phyloP scores from a whole-genome alignment of 2,113 vertebrate genomes.

The Pygoscelis adeliae region DNA sequence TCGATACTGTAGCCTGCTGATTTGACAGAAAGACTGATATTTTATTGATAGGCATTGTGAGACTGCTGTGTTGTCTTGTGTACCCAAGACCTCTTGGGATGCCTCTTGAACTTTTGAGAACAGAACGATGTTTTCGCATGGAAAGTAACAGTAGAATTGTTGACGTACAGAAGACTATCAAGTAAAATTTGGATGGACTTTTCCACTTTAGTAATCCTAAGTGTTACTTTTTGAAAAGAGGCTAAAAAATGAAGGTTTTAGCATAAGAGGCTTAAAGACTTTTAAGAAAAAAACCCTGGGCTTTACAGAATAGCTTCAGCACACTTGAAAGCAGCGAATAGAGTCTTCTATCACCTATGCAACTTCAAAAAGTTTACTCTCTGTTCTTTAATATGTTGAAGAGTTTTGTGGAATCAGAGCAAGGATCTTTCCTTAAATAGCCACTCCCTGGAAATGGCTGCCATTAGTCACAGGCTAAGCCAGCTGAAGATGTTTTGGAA shows the following conservation, averaged over 20 bases:
- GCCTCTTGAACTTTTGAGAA: neutral
- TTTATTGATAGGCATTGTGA: neutral
- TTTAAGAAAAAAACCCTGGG: neutral
- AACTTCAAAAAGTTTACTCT: neutral
- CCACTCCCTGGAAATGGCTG: conserved; percentile 42
- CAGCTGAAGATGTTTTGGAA: conserved; percentile 42
- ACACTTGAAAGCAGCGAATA: neutral
- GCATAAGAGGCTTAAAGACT: conserved; percentile 34
- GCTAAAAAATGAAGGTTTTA: conserved; percentile 16
- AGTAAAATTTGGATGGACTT: neutral
- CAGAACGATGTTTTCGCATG: neutral
- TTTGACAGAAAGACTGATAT: neutral
- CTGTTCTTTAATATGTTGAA: neutral
- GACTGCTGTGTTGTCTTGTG: neutral
- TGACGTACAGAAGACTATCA: neutral
- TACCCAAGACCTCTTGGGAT: neutral
- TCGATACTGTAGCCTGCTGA: neutral
- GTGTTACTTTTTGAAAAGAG: conserved; percentile 13
- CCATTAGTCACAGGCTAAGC: conserved; percentile 23
- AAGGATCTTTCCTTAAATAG: conserved; percentile 54
- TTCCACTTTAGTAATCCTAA: conserved; percentile 11
- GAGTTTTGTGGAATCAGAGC: neutral
- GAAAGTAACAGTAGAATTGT: neutral
- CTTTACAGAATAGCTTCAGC: conserved; percentile 12
- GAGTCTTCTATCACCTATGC: neutral